Evolutionary conservation across 2,113 vertebrate genomes (phyloP), one percentile per base, ranked within the genome.

Genomic region (Albula goreensis): DNA sequence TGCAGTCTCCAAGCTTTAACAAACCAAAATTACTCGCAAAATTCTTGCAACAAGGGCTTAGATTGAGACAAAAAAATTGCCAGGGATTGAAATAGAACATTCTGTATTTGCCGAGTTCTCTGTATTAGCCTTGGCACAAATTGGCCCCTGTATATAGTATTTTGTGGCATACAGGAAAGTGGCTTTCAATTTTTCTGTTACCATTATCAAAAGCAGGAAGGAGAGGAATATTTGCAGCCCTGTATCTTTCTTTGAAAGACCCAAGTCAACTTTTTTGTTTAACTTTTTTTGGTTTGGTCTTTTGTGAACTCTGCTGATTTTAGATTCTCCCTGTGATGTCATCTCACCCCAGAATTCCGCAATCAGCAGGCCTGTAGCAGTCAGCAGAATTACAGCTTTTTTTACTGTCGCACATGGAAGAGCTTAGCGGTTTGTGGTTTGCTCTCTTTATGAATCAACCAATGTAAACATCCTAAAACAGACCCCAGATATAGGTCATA

Each of bases 261-360:
- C 22, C 15, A 66, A 66, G 17, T 41, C 31, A 41, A 41, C 31
- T 41, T 77, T 52, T 78, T 25, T 77, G 15, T 56, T 49, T 85
- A 50, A 12, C 25, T 85, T 81, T 56, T 50, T 50, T 15, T 51
- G 51, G 13, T 17, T 31, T 25, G 31, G 70, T 57, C 74, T 85
- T 25, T 15, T 49, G 74, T 57, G 74, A 12, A 41, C 22, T n/a
- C 5, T 85, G 70, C 70, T 25, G 19, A n/a, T 70, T 25, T 85
- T n/a, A 74, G 70, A 22, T 53, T 85, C 78, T 85, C 49, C 48
- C 56, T 80, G 51, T 66, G 78, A 63, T 63, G 78, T 80, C 78
- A 85, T 78, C 19, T 51, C 49, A 79, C 70, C 52, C 51, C 31
- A 52, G 63, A 19, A 80, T 19, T 57, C 52, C 48, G 60, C 84